Evolutionary conservation across 2,797 vertebrate species (phyloP).

Genomic region (Acanthurus tractus): DNA sequence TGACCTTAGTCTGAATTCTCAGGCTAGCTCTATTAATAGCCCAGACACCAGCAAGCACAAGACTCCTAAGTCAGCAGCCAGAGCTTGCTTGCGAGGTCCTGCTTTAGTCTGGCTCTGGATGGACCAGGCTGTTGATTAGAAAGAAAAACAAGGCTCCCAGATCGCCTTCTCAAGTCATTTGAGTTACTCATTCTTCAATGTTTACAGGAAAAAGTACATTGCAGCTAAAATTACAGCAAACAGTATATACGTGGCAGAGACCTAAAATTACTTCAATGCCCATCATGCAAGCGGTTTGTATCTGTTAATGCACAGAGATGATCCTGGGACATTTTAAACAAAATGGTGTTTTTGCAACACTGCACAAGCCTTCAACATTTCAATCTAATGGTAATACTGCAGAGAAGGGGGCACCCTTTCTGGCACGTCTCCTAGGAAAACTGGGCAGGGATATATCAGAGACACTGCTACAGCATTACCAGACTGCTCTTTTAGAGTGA

Average conservation of each 20-base stretch:
- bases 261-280: neutral
- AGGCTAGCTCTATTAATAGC: slow-evolving; percentile 86
- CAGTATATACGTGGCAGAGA: neutral
- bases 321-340: slow-evolving; percentile 16
- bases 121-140: slow-evolving; percentile 63
- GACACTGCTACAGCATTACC: slow-evolving; percentile 38
- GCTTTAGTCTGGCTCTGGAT: slow-evolving; percentile 59
- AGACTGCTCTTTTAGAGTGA: slow-evolving; percentile 48
- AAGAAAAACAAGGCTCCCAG: slow-evolving; percentile 63
- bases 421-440: slow-evolving; percentile 60
- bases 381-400: slow-evolving; percentile 37
- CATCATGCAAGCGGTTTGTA: neutral
- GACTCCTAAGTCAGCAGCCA: slow-evolving; percentile 79
- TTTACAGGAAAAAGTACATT: slow-evolving; percentile 25
- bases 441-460: slow-evolving; percentile 49
- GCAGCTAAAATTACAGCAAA: slow-evolving; percentile 7
- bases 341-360: slow-evolving; percentile 12
- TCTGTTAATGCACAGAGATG: slow-evolving; percentile 5
- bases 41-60: slow-evolving; percentile 75
- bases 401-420: slow-evolving; percentile 58
- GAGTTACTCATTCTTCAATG: slow-evolving; percentile 16
- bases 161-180: slow-evolving; percentile 24
- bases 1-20: slow-evolving; percentile 86
- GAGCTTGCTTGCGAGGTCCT: slow-evolving; percentile 45
- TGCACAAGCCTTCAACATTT: slow-evolving; percentile 15